Percentiles rank a stretch among this genome's conserved stretches.
Evolutionary conservation across 1,140 invertebrate species (phyloP).

Genomic region (Acromyrmex charruanus): DNA sequence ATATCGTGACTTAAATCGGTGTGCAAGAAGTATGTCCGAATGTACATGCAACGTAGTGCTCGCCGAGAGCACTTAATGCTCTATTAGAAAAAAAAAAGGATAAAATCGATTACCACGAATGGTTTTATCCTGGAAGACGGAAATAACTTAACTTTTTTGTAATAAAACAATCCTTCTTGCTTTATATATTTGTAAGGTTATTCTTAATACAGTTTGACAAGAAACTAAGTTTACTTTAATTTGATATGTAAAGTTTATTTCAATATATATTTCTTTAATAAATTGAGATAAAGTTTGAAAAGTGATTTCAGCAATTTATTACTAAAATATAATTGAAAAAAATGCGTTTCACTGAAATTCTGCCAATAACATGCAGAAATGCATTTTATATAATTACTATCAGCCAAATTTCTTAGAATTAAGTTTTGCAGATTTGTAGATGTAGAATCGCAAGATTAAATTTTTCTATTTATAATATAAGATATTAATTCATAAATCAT

Average conservation of each 20-base stretch:
- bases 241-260: neutral
- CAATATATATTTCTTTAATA: neutral
- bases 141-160: slow-evolving; percentile 15
- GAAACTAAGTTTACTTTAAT: neutral
- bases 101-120: neutral
- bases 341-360: neutral
- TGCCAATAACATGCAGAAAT: neutral
- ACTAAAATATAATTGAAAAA: neutral
- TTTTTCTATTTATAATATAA: neutral
- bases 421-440: neutral
- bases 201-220: neutral
- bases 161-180: too few relatives aligned
- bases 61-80: slow-evolving; percentile 20
- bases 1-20: slow-evolving; percentile 8
- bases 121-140: slow-evolving; percentile 1
- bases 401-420: neutral
- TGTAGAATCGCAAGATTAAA: neutral
- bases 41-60: neutral
- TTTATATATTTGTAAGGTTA: neutral
- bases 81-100: neutral
- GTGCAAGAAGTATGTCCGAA: slow-evolving; percentile 2
- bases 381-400: neutral
- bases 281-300: neutral
- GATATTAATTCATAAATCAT: neutral
- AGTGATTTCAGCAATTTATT: neutral